phyloP scores from a whole-genome alignment of 2,113 vertebrate species.

The Plecturocebus donacophilus region DNA sequence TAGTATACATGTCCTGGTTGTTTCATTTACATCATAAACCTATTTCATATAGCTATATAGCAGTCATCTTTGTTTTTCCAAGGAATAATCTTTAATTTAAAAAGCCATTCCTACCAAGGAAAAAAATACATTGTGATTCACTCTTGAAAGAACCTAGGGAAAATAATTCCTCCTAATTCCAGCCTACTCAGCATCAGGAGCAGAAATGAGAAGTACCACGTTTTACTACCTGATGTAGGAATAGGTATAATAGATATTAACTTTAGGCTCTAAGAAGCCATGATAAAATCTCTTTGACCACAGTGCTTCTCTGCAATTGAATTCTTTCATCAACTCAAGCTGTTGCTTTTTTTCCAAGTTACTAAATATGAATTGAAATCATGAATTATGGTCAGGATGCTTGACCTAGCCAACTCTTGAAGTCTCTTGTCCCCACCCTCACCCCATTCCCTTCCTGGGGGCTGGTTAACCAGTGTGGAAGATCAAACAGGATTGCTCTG shows the following conservation, averaged over 20 bases:
- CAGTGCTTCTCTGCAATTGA: neutral
- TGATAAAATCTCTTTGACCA: neutral
- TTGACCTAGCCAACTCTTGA: neutral
- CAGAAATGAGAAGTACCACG: neutral
- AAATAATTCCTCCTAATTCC: neutral
- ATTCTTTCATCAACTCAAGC: neutral
- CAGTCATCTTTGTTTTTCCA: neutral
- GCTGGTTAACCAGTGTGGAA: neutral
- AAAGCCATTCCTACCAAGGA: neutral
- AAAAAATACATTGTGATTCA: neutral
- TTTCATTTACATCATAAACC: neutral
- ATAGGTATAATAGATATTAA: neutral
- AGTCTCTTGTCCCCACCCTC: neutral
- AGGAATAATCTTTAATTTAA: slow-evolving; percentile 3
- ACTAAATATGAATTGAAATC: slow-evolving; percentile 3
- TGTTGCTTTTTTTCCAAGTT: neutral
- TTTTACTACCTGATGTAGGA: neutral
- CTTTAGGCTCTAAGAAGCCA: neutral
- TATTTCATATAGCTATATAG: neutral
- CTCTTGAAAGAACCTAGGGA: neutral
- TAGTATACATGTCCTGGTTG: neutral
- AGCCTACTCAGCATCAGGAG: neutral
- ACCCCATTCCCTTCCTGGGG: neutral
- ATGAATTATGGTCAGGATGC: neutral
- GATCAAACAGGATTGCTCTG: neutral